These are phyloP conservation scores for Leptodirus hochenwartii DNA, from an alignment of 2,888 invertebrate genomes.

Conservation along the genomic window DNA sequence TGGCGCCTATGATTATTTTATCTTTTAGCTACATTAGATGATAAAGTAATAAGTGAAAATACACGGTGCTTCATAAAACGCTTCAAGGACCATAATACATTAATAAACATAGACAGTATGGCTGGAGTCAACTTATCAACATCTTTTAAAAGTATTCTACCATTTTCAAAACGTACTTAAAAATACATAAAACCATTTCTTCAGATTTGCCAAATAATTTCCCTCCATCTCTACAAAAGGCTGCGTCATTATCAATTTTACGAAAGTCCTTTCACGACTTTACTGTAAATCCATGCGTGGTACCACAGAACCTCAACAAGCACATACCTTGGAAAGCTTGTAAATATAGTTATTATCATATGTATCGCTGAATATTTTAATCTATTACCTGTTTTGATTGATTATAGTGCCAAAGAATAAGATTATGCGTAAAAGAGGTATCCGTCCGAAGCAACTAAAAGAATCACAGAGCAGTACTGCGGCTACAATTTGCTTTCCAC, in stretches of 20 bases:
- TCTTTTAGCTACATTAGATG: constrained; percentile 42
- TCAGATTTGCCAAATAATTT: constrained; percentile 22
- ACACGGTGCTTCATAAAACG: constrained; percentile 42
- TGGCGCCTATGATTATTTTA: too few species aligned
- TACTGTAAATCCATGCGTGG: not conserved
- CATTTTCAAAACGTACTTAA: not conserved
- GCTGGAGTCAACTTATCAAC: constrained; percentile 18
- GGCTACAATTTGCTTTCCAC: too few species aligned
- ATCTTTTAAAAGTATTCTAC: constrained; percentile 5
- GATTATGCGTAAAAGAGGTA: too few species aligned
- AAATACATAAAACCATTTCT: constrained; percentile 9
- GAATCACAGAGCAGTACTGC: too few species aligned
- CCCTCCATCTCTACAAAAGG: constrained; percentile 22
- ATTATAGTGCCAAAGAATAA: too few species aligned
- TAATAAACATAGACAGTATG: constrained; percentile 16
- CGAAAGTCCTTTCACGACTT: constrained; percentile 10
- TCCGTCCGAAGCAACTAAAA: too few species aligned
- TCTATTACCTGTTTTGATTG: too few species aligned
- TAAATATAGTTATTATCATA: constrained; percentile 7
- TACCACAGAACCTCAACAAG: not conserved
- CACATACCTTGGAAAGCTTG: constrained; percentile 13
- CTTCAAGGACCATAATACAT: constrained; percentile 27
- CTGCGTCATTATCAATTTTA: constrained; percentile 22
- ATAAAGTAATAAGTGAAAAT: constrained; percentile 34
- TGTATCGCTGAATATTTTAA: too few species aligned